Conservation (phyloP, 2,888 invertebrate genomes). For the Polylopha cassiicola region DNA sequence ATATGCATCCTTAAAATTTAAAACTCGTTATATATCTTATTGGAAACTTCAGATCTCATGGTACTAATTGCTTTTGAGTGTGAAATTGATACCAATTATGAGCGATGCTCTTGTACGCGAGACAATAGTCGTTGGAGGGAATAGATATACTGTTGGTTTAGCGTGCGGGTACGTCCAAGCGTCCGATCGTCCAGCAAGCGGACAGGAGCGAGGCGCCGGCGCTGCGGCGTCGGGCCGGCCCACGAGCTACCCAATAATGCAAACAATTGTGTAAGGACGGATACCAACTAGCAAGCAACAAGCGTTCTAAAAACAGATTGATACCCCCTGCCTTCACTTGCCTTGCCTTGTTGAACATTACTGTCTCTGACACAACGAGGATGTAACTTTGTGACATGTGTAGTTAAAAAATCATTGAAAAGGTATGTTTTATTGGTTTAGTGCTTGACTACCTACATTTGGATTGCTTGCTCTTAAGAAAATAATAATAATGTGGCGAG, state of each 20-base stretch:
- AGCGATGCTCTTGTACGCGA: slow-evolving; percentile 37
- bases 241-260: slow-evolving; percentile 53
- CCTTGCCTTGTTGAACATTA: slow-evolving; percentile 42
- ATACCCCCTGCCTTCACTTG: slow-evolving; percentile 21
- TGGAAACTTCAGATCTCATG: slow-evolving; percentile 74
- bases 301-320: slow-evolving; percentile 23
- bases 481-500: slow-evolving; percentile 41
- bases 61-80: slow-evolving; percentile 68
- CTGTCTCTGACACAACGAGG: slow-evolving; percentile 52
- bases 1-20: slow-evolving; percentile 67
- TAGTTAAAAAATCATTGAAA: slow-evolving; percentile 74
- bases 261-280: slow-evolving; percentile 79
- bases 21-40: slow-evolving; percentile 49
- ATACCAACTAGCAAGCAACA: slow-evolving; percentile 67
- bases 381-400: slow-evolving; percentile 71
- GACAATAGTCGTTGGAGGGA: slow-evolving; percentile 33
- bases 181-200: slow-evolving; percentile 28
- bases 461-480: slow-evolving; percentile 65
- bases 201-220: slow-evolving; percentile 38
- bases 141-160: slow-evolving; percentile 11
- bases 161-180: slow-evolving; percentile 31
- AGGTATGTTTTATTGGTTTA: slow-evolving; percentile 76
- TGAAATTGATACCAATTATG: slow-evolving; percentile 49
- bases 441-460: slow-evolving; percentile 54
- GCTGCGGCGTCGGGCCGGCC: slow-evolving; percentile 27